phyloP scores from a whole-genome alignment of 2,113 vertebrate genomes.

The Todiramphus chloris region DNA sequence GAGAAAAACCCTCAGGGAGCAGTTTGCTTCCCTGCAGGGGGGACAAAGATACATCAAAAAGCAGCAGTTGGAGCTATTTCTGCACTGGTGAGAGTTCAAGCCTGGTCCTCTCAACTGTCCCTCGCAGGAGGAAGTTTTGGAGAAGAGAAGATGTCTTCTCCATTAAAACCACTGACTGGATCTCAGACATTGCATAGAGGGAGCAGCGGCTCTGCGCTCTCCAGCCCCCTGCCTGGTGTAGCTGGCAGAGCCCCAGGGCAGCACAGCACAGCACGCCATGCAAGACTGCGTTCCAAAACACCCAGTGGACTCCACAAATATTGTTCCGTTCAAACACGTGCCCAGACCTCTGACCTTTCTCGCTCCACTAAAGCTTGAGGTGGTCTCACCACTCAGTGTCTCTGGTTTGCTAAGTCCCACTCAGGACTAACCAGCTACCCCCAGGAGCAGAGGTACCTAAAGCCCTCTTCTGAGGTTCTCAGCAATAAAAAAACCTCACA shows the following conservation, averaged over 20 bases:
- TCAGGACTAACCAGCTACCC: neutral
- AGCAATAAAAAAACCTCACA: neutral
- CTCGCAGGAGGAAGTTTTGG: neutral
- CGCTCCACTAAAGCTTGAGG: neutral
- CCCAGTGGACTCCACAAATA: neutral
- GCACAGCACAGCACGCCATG: neutral
- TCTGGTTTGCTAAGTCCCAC: neutral
- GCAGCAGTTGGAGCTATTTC: neutral
- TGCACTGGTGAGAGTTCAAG: neutral
- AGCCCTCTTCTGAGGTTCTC: neutral
- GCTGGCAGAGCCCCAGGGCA: neutral
- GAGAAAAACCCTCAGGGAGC: neutral
- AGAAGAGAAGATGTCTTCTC: neutral
- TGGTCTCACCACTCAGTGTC: neutral
- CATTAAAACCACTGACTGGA: neutral
- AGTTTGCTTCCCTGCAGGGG: neutral
- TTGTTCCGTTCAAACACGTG: neutral
- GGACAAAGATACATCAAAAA: neutral
- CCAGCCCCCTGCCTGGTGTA: neutral
- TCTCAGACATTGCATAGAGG: neutral
- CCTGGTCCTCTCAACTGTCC: neutral
- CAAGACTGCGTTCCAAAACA: neutral
- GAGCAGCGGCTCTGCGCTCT: neutral
- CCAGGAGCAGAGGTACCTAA: neutral
- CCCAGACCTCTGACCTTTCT: neutral